A percentile compares a stretch with the other conserved stretches of the same genome.
These are phyloP conservation scores for Mesoligia furuncula DNA, from an alignment of 2,888 invertebrate genomes.

Conservation along the genomic window DNA sequence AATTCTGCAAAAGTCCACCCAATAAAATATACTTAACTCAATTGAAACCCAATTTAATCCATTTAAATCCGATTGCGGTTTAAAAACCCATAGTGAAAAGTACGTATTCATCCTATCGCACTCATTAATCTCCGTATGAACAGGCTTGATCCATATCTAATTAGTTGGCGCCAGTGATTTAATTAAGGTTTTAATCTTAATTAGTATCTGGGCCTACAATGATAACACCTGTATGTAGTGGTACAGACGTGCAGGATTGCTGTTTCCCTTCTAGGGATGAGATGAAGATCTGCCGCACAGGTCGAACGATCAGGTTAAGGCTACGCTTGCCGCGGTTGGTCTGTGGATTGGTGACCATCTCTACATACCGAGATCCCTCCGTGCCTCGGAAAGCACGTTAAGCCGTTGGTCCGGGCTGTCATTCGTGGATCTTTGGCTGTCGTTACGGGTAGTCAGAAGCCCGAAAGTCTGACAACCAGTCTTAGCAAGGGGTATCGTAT, in stretches of 20 bases:
- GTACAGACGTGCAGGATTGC: conserved; percentile 12
- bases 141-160: conserved; percentile 62
- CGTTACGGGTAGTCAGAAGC: no score
- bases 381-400: no score
- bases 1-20: not conserved
- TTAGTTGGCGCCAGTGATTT: conserved; percentile 65
- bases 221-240: conserved; percentile 28
- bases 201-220: conserved; percentile 47
- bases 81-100: conserved; percentile 32
- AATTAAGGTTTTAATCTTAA: conserved; percentile 61
- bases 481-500: no score
- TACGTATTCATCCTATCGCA: conserved; percentile 50
- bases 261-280: conserved; percentile 15
- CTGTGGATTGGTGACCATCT: no score
- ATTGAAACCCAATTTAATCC: conserved; percentile 43
- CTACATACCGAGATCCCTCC: no score
- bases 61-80: conserved; percentile 30
- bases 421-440: no score
- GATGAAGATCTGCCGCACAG: not conserved
- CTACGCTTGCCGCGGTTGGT: no score
- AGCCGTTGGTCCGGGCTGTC: no score
- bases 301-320: no score
- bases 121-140: conserved; percentile 63
- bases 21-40: not conserved
- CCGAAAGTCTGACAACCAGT: no score